A percentile compares a stretch with the other conserved stretches of the same genome.
Conservation (phyloP, 1,140 invertebrate species). For the Coenobita brevimanus region DNA sequence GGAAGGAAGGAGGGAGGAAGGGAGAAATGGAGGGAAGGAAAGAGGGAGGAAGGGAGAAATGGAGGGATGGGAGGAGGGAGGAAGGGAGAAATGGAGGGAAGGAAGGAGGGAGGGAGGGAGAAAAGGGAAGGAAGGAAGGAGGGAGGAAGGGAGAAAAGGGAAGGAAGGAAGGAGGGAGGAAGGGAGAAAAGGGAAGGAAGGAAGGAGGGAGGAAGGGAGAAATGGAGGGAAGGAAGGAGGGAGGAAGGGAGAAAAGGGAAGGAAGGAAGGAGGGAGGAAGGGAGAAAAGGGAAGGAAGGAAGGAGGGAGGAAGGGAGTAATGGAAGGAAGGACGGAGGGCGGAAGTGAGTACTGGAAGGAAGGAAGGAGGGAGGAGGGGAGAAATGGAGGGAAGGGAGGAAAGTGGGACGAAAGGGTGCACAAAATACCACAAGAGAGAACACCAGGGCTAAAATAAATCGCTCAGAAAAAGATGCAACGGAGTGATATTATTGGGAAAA, state of each 20-base stretch:
- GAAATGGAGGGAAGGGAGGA: background rate
- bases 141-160: background rate
- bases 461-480: background rate
- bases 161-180: background rate
- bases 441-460: background rate
- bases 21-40: background rate
- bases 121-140: background rate
- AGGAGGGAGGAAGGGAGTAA: background rate
- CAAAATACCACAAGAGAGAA: background rate
- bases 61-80: background rate
- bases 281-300: background rate
- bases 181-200: background rate
- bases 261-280: background rate
- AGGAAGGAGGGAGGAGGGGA: background rate
- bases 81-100: background rate
- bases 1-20: background rate
- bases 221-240: background rate
- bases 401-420: background rate
- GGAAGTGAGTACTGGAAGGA: background rate
- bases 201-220: too few species aligned
- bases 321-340: background rate
- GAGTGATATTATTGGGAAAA: background rate
- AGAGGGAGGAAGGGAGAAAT: slow-evolving; percentile 25
- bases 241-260: background rate
- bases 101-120: background rate